Percentiles rank a stretch among this genome's conserved stretches.
Evolutionary conservation across 2,888 invertebrate species (phyloP).

Genomic region (Parascotia fuliginaria): DNA sequence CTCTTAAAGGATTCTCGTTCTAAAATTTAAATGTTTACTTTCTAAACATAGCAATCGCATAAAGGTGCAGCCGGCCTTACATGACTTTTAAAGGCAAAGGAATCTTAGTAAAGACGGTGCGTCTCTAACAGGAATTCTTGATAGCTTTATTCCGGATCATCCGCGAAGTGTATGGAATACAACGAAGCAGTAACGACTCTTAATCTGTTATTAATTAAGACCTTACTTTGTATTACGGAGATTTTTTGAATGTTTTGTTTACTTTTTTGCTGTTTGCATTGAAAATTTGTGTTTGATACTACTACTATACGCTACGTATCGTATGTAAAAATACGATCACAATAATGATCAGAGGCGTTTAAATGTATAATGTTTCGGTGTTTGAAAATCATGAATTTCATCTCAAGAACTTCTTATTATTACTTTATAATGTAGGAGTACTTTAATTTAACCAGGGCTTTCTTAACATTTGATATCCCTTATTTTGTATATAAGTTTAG

Average conservation of each 20-base stretch:
- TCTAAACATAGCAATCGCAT: constrained; percentile 2
- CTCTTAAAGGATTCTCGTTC: not conserved
- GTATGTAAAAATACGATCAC: too few relatives aligned
- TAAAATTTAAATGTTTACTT: not conserved
- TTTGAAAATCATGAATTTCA: too few relatives aligned
- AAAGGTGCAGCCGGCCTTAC: constrained; percentile 17
- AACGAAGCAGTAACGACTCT: constrained; percentile 23
- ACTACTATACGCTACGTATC: not conserved
- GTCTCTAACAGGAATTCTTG: constrained; percentile 25
- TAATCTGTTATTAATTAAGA: constrained; percentile 22
- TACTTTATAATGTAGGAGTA: too few relatives aligned
- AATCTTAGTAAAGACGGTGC: constrained; percentile 21
- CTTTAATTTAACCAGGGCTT: too few relatives aligned
- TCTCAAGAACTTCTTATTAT: too few relatives aligned
- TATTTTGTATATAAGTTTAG: too few relatives aligned
- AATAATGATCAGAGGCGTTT: too few relatives aligned
- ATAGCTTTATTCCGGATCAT: constrained; percentile 44
- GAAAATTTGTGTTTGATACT: too few relatives aligned
- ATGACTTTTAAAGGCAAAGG: constrained; percentile 28
- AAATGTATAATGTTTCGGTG: too few relatives aligned
- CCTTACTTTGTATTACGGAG: constrained; percentile 5
- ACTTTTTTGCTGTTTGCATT: too few relatives aligned
- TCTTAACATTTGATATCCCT: too few relatives aligned
- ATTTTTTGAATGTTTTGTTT: not conserved
- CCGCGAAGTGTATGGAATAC: constrained; percentile 21